These are phyloP conservation scores for Anastrepha ludens DNA, from an alignment of 1,140 invertebrate genomes.

Conservation along the genomic window DNA sequence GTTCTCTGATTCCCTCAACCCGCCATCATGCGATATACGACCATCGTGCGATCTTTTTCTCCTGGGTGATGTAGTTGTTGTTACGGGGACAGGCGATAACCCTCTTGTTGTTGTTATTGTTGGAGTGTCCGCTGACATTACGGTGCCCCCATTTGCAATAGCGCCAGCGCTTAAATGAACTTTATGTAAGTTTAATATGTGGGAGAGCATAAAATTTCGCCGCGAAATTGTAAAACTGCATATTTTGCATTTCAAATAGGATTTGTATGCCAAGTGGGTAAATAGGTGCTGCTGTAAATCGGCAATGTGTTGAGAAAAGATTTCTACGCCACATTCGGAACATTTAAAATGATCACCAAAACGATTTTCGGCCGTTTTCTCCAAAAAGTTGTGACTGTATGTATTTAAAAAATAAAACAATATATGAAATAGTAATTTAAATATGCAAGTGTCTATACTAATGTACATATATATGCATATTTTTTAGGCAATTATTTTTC, in stretches of 20 bases:
- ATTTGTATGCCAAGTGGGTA: conserved; percentile 37
- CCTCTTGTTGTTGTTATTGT: background rate
- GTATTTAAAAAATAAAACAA: background rate
- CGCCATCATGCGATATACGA: background rate
- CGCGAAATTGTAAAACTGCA: conserved; percentile 37
- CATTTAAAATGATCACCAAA: conserved; percentile 53
- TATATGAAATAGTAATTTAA: background rate
- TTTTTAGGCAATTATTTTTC: too few relatives aligned
- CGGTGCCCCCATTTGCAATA: background rate
- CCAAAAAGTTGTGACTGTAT: conserved; percentile 42
- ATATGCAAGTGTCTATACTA: too few relatives aligned
- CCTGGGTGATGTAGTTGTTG: background rate
- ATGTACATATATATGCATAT: too few relatives aligned
- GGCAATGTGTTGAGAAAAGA: conserved; percentile 41
- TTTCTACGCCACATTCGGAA: conserved; percentile 34
- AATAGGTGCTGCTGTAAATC: conserved; percentile 48
- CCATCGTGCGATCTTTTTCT: background rate
- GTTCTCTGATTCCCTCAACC: background rate
- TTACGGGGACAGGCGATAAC: background rate
- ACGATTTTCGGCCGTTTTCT: conserved; percentile 51
- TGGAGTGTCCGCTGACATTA: background rate
- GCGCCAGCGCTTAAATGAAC: background rate
- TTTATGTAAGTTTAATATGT: conserved; percentile 47
- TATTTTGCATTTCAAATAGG: conserved; percentile 49
- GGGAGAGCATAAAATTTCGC: conserved; percentile 44